Conservation (phyloP, 2,113 vertebrate genomes). For the Alosa alosa region DNA sequence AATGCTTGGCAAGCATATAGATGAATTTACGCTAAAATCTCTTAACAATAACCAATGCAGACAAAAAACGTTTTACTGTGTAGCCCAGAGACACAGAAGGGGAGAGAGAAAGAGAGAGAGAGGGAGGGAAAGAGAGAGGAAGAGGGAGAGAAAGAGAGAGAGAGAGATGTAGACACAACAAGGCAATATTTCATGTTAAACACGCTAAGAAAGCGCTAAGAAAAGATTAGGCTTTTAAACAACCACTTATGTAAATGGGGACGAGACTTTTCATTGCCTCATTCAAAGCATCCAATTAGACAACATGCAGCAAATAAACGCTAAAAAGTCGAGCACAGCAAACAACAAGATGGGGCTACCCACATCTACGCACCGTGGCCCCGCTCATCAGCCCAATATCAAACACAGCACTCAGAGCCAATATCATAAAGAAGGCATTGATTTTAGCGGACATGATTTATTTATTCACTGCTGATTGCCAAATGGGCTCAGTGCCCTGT, state of each 20-base stretch:
- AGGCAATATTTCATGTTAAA: neutral
- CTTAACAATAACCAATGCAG: neutral
- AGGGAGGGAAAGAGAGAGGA: neutral
- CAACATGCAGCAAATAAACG: neutral
- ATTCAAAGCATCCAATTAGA: neutral
- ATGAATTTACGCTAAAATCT: neutral
- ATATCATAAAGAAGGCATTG: constrained; percentile 40
- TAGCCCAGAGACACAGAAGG: neutral
- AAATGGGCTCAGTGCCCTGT: constrained; percentile 55
- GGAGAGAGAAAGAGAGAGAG: neutral
- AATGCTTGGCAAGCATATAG: neutral
- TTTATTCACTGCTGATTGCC: constrained; percentile 43
- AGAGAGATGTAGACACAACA: neutral
- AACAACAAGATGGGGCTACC: neutral
- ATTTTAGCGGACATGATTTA: constrained; percentile 52
- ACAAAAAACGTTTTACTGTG: neutral
- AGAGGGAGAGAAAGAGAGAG: neutral
- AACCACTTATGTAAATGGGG: neutral
- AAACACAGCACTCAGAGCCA: neutral
- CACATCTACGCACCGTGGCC: constrained; percentile 37
- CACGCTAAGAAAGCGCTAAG: neutral
- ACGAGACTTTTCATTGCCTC: neutral
- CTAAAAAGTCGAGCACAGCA: neutral
- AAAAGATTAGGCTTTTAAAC: neutral
- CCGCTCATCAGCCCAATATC: constrained; percentile 46